These are phyloP conservation scores for Rhegmatorhina hoffmannsi DNA, from an alignment of 2,113 vertebrate genomes.

Conservation along the genomic window DNA sequence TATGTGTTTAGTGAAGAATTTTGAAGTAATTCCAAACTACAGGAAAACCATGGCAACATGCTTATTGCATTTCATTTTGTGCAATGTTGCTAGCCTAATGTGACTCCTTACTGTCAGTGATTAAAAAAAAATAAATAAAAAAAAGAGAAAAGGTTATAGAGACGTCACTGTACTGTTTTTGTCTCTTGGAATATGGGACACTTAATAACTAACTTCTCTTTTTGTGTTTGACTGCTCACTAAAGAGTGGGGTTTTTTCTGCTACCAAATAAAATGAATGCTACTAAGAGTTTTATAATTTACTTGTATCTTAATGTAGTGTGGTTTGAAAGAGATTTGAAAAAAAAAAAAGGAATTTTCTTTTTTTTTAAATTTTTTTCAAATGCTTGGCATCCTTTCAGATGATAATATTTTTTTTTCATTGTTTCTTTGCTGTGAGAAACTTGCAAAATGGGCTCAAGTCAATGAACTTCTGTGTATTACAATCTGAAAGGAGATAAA, in stretches of 20 bases:
- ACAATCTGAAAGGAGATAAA: background rate
- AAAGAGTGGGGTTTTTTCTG: slow-evolving; percentile 15
- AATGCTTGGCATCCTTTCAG: slow-evolving; percentile 48
- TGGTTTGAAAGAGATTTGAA: background rate
- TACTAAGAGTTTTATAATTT: background rate
- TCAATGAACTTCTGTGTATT: slow-evolving; percentile 27
- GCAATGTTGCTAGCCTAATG: background rate
- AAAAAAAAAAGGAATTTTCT: background rate
- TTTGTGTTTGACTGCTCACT: background rate
- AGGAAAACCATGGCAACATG: background rate
- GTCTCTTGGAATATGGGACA: background rate
- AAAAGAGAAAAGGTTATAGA: background rate
- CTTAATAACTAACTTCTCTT: background rate
- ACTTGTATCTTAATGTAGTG: slow-evolving; percentile 32
- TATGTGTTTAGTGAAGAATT: background rate
- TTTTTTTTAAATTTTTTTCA: background rate
- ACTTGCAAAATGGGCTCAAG: slow-evolving; percentile 28
- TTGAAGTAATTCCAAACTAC: background rate
- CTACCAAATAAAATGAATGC: slow-evolving; percentile 8
- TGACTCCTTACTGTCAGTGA: background rate
- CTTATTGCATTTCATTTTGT: background rate
- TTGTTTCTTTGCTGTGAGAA: slow-evolving; percentile 47
- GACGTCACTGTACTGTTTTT: background rate
- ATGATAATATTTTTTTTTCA: slow-evolving; percentile 9
- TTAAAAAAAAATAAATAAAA: background rate